phyloP scores from a whole-genome alignment of 2,797 vertebrate species.

The Poecilia picta region DNA sequence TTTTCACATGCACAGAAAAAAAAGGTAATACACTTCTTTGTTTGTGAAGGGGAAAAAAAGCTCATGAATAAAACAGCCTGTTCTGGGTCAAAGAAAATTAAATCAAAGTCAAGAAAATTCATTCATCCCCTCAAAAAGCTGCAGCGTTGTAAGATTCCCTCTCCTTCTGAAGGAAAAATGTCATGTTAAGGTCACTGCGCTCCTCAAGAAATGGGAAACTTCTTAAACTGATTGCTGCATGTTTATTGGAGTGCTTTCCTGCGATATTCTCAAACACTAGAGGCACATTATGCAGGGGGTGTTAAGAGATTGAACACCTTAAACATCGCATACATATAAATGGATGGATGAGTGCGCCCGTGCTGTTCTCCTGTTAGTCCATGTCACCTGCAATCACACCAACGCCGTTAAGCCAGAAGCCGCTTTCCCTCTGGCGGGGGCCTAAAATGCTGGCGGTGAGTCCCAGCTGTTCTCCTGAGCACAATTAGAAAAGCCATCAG shows the following conservation, averaged over 20 bases:
- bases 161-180: slow-evolving; percentile 12
- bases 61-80: slow-evolving; percentile 39
- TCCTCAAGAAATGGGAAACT: slow-evolving; percentile 23
- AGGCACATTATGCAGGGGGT: slow-evolving; percentile 23
- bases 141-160: slow-evolving; percentile 13
- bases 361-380: slow-evolving; percentile 31
- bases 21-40: slow-evolving; percentile 25
- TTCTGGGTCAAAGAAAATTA: slow-evolving; percentile 16
- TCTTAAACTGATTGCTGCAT: slow-evolving; percentile 26
- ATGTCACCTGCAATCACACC: slow-evolving; percentile 43
- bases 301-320: slow-evolving; percentile 38
- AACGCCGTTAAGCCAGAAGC: slow-evolving; percentile 51
- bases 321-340: slow-evolving; percentile 12
- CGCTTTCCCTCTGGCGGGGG: slow-evolving; percentile 31
- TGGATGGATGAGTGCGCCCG: slow-evolving; percentile 49
- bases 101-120: slow-evolving; percentile 28
- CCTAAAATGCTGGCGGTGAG: slow-evolving; percentile 43
- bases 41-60: slow-evolving; percentile 22
- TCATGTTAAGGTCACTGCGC: slow-evolving; percentile 33
- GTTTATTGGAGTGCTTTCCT: slow-evolving; percentile 38
- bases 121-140: slow-evolving; percentile 14
- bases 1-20: slow-evolving; percentile 28
- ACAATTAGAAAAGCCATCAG: slow-evolving; percentile 71
- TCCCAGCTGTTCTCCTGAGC: slow-evolving; percentile 47
- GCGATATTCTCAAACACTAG: slow-evolving; percentile 22